Conservation (phyloP, 1,140 invertebrate species). For the Cydia amplana region DNA sequence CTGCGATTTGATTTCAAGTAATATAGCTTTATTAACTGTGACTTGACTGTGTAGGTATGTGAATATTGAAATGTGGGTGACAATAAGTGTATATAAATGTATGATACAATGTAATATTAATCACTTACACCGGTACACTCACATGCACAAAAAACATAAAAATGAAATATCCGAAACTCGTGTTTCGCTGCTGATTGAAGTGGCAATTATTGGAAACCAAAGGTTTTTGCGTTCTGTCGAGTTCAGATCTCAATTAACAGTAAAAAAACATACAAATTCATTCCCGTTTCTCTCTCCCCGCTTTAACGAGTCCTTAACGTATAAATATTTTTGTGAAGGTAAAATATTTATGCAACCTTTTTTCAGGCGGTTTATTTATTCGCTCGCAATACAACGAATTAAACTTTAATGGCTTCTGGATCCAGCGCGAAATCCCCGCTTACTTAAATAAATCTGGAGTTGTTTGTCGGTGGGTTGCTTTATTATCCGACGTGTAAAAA, state of each 20-base stretch:
- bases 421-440: constrained; percentile 1
- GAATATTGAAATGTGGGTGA: too few species aligned
- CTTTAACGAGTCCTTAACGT: background rate
- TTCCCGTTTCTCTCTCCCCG: background rate
- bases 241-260: background rate
- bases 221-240: background rate
- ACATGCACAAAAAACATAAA: background rate
- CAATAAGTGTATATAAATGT: too few species aligned
- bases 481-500: background rate
- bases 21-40: too few species aligned
- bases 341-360: constrained; percentile 24
- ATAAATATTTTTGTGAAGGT: constrained; percentile 21
- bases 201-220: background rate
- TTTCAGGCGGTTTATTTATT: constrained; percentile 1
- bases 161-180: background rate
- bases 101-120: too few species aligned
- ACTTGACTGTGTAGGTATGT: too few species aligned
- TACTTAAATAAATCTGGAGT: constrained; percentile 9
- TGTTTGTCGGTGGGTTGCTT: background rate
- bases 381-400: background rate
- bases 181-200: background rate
- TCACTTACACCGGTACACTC: background rate
- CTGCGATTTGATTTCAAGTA: too few species aligned
- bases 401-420: constrained; percentile 10
- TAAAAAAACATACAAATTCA: background rate